Conservation (phyloP, 1,140 invertebrate species). For the Plodia interpunctella region DNA sequence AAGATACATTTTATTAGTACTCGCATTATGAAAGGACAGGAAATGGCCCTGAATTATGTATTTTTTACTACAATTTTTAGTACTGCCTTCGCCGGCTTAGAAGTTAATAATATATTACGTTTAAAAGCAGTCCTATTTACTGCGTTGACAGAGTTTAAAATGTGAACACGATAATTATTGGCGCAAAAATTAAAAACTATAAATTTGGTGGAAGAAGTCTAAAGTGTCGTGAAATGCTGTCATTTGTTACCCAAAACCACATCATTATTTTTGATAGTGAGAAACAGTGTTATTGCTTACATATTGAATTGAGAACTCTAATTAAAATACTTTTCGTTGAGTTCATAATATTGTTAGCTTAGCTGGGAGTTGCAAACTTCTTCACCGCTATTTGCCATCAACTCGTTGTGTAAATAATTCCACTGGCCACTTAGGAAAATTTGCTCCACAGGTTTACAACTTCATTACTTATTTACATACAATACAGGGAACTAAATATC, state of each 20-base stretch:
- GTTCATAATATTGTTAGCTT: background rate
- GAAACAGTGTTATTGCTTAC: no score
- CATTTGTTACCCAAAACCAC: no score
- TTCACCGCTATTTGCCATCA: conserved; percentile 13
- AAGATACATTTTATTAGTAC: conserved; percentile 28
- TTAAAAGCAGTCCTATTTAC: background rate
- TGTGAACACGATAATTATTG: no score
- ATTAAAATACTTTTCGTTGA: background rate
- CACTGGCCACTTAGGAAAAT: conserved; percentile 18
- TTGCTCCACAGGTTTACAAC: conserved; percentile 1
- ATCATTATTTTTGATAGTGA: no score
- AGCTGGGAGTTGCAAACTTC: conserved; percentile 7
- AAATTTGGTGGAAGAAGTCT: no score
- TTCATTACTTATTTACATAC: conserved; percentile 6
- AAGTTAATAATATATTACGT: background rate
- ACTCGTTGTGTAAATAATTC: conserved; percentile 15
- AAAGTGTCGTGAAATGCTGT: no score
- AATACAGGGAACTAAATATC: background rate
- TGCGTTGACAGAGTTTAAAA: no score
- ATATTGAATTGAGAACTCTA: background rate
- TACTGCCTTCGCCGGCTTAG: background rate
- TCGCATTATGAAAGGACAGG: conserved; percentile 12
- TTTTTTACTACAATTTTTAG: background rate
- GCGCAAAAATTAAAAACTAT: no score
- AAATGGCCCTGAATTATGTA: conserved; percentile 3